phyloP scores from a whole-genome alignment of 2,113 vertebrate genomes.

The Syngnathus scovelli region DNA sequence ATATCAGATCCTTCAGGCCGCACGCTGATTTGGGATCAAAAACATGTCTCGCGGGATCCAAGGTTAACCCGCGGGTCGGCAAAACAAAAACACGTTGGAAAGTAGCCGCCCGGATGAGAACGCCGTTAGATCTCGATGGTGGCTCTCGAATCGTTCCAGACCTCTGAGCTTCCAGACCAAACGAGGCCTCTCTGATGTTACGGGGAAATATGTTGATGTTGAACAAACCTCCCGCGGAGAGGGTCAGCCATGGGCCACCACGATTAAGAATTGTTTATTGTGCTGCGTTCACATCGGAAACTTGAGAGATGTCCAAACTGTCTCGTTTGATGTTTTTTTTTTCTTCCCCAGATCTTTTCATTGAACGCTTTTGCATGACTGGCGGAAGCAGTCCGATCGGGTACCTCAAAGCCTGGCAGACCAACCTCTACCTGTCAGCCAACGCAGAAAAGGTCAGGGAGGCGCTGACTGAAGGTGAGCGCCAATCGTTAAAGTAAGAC shows the following conservation, averaged over 20 bases:
- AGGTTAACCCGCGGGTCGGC: constrained; percentile 33
- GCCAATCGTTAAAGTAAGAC: background rate
- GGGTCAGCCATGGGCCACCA: background rate
- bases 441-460: constrained; percentile 90
- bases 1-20: constrained; percentile 33
- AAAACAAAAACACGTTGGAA: constrained; percentile 50
- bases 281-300: constrained; percentile 4
- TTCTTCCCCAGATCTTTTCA: constrained; percentile 79
- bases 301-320: too few relatives aligned
- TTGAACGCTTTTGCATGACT: constrained; percentile 98
- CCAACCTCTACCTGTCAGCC: constrained; percentile 95
- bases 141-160: constrained; percentile 9
- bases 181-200: constrained; percentile 16
- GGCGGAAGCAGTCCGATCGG: constrained; percentile 92
- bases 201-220: background rate
- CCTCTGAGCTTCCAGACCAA: constrained; percentile 28
- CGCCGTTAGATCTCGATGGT: constrained; percentile 47
- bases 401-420: constrained; percentile 95
- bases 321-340: too few relatives aligned
- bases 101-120: constrained; percentile 10
- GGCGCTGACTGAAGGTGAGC: constrained; percentile 90
- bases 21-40: constrained; percentile 8
- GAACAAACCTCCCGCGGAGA: background rate
- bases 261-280: background rate
- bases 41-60: constrained; percentile 26